Conservation (phyloP, 2,113 vertebrate genomes). For the Acrocephalus kingi region DNA sequence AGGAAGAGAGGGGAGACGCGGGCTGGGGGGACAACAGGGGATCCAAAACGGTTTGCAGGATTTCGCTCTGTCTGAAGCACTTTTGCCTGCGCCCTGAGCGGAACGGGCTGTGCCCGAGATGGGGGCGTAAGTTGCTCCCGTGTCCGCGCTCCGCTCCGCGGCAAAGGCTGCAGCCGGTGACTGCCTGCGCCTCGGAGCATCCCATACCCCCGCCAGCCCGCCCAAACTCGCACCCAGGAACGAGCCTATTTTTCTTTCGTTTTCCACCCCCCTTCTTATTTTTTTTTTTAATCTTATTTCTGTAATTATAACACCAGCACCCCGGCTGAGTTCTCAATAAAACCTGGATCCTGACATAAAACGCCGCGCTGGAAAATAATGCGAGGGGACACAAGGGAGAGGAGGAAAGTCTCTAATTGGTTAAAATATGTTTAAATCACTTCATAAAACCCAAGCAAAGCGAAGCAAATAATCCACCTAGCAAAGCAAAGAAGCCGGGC, state of each 20-base stretch:
- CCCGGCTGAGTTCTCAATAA: slow-evolving; percentile 32
- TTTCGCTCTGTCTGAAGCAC: background rate
- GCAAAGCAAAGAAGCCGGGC: slow-evolving; percentile 44
- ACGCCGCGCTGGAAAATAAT: slow-evolving; percentile 35
- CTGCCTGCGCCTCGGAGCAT: background rate
- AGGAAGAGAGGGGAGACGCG: background rate
- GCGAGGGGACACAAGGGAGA: slow-evolving; percentile 50
- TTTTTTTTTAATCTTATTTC: background rate
- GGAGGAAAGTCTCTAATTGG: slow-evolving; percentile 58
- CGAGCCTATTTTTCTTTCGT: background rate
- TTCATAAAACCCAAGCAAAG: slow-evolving; percentile 56
- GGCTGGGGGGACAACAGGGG: too few relatives aligned
- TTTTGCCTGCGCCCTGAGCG: background rate
- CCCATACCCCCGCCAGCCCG: background rate
- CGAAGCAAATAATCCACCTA: slow-evolving; percentile 57
- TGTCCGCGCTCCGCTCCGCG: background rate
- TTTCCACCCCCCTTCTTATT: rapidly evolving
- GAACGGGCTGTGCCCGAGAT: background rate
- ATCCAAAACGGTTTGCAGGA: background rate
- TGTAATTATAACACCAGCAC: slow-evolving; percentile 38
- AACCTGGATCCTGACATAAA: slow-evolving; percentile 44
- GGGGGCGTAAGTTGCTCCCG: background rate
- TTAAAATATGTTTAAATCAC: slow-evolving; percentile 68
- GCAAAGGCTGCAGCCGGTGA: background rate
- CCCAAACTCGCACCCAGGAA: background rate